phyloP scores from a whole-genome alignment of 1,140 invertebrate genomes.

The Plectrocnemia conspersa region DNA sequence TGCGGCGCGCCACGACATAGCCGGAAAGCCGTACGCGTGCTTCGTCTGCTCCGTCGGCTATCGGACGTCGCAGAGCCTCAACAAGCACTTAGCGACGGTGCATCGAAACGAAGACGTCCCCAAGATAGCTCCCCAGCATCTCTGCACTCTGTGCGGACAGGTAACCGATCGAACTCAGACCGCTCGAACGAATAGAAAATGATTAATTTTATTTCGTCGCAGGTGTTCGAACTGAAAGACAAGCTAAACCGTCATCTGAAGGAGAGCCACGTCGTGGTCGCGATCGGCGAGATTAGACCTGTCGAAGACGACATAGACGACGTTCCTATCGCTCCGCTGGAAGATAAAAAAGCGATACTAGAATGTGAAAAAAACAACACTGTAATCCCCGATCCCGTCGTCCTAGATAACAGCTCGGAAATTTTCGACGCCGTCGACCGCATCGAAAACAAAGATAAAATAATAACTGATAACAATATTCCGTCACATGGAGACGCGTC shows the following conservation, averaged over 20 bases:
- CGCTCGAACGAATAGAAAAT: neutral
- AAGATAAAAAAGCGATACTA: no score
- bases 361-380: no score
- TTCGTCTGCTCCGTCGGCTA: slow-evolving; percentile 32
- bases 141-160: slow-evolving; percentile 31
- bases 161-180: slow-evolving; percentile 8
- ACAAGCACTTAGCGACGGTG: slow-evolving; percentile 26
- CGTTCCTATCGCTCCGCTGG: no score
- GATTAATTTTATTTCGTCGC: slow-evolving; percentile 7
- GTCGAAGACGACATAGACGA: slow-evolving; percentile 15
- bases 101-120: slow-evolving; percentile 31
- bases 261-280: slow-evolving; percentile 31
- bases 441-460: no score
- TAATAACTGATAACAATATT: no score
- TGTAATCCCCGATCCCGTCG: no score
- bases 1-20: slow-evolving; percentile 28
- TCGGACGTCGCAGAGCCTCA: slow-evolving; percentile 25
- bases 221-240: slow-evolving; percentile 34
- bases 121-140: slow-evolving; percentile 30
- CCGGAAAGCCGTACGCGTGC: slow-evolving; percentile 31
- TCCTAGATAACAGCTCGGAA: no score
- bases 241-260: slow-evolving; percentile 32
- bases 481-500: no score
- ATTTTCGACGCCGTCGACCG: no score
- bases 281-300: slow-evolving; percentile 27